Conservation (phyloP, 2,888 invertebrate genomes). For the Temnothorax ravouxi region DNA sequence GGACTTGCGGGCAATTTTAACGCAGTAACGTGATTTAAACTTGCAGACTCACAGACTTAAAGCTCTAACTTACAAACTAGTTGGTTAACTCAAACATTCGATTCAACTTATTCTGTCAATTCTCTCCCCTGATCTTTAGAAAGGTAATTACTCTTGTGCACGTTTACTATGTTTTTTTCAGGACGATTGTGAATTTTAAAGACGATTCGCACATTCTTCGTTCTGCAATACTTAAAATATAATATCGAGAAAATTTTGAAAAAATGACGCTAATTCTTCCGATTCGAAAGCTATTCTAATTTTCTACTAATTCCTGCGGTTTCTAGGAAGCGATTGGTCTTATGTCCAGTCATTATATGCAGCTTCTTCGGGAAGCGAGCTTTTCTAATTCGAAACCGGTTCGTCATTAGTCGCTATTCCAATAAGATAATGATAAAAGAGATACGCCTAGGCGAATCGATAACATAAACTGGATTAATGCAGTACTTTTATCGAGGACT, state of each 20-base stretch:
- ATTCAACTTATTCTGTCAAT: not conserved
- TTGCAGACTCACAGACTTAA: not conserved
- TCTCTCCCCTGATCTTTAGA: not conserved
- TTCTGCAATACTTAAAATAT: not conserved
- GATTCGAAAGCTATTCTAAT: conserved; percentile 22
- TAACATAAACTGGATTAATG: conserved; percentile 19
- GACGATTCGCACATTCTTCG: not conserved
- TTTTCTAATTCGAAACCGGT: conserved; percentile 5
- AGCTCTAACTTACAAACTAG: conserved; percentile 6
- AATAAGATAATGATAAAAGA: not conserved
- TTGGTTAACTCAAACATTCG: conserved; percentile 2
- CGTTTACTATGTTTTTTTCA: not conserved
- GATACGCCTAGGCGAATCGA: not conserved
- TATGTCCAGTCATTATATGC: not conserved
- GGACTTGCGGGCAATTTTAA: not conserved
- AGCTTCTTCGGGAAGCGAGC: conserved; percentile 1
- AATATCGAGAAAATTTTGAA: not conserved
- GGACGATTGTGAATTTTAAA: not conserved
- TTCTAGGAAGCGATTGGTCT: conserved; percentile 3
- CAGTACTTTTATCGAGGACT: not conserved
- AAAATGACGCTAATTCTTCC: not conserved
- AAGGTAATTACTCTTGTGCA: conserved; percentile 21
- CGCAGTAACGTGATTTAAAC: not conserved
- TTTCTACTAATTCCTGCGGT: not conserved
- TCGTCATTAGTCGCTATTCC: not conserved